Conservation (phyloP, 2,113 vertebrate genomes). For the Solea senegalensis region DNA sequence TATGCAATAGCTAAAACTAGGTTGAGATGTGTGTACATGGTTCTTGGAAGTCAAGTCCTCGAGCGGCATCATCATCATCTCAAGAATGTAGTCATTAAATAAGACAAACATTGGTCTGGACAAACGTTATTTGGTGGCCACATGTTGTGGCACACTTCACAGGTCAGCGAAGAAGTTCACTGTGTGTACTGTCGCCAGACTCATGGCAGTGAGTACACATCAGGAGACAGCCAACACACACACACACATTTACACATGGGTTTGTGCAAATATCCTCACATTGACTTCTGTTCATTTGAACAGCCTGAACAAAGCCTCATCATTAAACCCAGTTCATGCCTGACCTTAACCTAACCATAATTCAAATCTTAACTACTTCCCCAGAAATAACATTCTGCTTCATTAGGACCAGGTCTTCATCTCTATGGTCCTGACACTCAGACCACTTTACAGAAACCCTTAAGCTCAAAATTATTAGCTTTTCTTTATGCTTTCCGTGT, state of each 20-base stretch:
- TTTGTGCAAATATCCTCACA: neutral
- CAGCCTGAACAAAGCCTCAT: neutral
- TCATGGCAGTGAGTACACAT: slow-evolving; percentile 55
- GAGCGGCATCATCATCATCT: neutral
- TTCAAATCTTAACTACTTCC: no score
- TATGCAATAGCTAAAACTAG: neutral
- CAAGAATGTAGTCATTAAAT: slow-evolving; percentile 7
- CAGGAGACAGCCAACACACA: slow-evolving; percentile 39
- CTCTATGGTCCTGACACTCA: no score
- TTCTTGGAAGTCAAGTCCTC: neutral
- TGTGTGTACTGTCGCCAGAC: slow-evolving; percentile 51
- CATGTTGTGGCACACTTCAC: slow-evolving; percentile 64
- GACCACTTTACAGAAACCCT: no score
- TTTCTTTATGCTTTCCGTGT: no score
- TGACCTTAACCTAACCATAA: no score
- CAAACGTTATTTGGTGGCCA: slow-evolving; percentile 51
- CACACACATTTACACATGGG: slow-evolving; percentile 7
- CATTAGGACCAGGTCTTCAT: no score
- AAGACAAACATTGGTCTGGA: slow-evolving; percentile 29
- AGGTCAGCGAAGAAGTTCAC: slow-evolving; percentile 37
- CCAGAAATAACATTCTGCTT: no score
- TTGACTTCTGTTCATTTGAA: neutral
- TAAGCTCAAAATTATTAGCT: no score
- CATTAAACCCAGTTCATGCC: no score
- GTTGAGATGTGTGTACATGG: neutral